phyloP scores from a whole-genome alignment of 2,888 invertebrate species.

The Yponomeuta cagnagella region DNA sequence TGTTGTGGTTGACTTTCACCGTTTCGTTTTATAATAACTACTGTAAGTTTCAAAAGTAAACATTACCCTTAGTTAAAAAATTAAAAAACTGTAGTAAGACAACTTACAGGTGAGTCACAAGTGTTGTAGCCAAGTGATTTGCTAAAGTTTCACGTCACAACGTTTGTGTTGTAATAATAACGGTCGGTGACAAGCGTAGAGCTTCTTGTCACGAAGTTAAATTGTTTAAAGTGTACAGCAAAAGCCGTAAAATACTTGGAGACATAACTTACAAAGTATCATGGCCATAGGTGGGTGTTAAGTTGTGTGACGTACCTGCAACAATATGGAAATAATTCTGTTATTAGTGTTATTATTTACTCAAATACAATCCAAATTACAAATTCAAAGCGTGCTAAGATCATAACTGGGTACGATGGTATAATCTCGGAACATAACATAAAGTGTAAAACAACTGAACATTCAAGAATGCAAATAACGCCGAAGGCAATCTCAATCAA shows the following conservation, averaged over 20 bases:
- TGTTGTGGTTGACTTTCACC: too few species aligned
- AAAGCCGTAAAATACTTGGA: not conserved
- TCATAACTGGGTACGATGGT: not conserved
- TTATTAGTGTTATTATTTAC: not conserved
- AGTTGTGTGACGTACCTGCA: constrained; percentile 10
- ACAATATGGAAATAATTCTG: constrained; percentile 1
- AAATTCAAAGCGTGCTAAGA: not conserved
- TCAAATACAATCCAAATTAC: not conserved
- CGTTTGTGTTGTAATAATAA: not conserved
- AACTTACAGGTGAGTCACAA: not conserved
- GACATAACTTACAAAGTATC: not conserved
- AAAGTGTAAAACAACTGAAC: not conserved
- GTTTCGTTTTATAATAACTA: too few species aligned
- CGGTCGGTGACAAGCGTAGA: not conserved
- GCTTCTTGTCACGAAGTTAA: not conserved
- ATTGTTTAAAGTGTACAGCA: not conserved
- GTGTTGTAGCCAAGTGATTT: not conserved
- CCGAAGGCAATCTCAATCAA: constrained; percentile 1
- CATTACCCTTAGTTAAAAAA: not conserved
- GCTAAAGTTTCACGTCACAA: not conserved
- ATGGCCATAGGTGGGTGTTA: not conserved
- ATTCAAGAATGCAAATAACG: constrained; percentile 3
- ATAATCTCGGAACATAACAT: not conserved
- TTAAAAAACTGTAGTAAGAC: not conserved
- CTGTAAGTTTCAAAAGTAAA: too few species aligned